Evolutionary conservation across 2,113 vertebrate species (phyloP).

Genomic region (Oriolus oriolus): DNA sequence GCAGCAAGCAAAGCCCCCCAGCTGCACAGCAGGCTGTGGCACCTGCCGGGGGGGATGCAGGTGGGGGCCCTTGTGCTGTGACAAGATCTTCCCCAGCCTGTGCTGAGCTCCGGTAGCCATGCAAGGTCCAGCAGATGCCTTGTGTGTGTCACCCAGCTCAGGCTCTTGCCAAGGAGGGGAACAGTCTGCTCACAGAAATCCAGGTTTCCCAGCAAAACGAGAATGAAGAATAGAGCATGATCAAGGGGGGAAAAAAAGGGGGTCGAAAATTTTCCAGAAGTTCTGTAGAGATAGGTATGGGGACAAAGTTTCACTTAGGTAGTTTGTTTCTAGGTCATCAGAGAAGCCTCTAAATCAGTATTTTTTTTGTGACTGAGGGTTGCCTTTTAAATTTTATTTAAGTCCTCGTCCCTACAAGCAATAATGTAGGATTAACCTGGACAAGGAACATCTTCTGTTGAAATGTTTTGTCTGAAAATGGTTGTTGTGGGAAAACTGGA

Average conservation of each 20-base stretch:
- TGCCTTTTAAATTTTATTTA: background rate
- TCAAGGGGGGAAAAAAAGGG: accelerated
- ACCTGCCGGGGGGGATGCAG: background rate
- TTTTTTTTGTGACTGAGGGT: background rate
- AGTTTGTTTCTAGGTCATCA: background rate
- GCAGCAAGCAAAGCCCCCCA: background rate
- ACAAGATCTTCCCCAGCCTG: background rate
- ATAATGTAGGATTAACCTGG: background rate
- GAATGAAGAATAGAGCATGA: background rate
- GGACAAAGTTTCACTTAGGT: background rate
- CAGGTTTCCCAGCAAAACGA: background rate
- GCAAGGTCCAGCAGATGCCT: background rate
- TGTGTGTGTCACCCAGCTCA: background rate
- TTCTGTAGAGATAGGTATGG: background rate
- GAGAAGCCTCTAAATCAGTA: background rate
- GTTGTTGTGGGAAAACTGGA: background rate
- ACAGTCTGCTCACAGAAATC: background rate
- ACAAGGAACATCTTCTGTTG: background rate
- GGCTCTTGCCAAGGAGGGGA: background rate
- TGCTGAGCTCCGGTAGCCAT: background rate
- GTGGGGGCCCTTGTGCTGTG: background rate
- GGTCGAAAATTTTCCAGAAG: background rate
- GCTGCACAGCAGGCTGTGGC: background rate
- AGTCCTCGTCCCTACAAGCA: background rate
- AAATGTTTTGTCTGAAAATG: background rate